These are phyloP conservation scores for Macrocentrus cingulum DNA, from an alignment of 1,140 invertebrate genomes.

Conservation along the genomic window DNA sequence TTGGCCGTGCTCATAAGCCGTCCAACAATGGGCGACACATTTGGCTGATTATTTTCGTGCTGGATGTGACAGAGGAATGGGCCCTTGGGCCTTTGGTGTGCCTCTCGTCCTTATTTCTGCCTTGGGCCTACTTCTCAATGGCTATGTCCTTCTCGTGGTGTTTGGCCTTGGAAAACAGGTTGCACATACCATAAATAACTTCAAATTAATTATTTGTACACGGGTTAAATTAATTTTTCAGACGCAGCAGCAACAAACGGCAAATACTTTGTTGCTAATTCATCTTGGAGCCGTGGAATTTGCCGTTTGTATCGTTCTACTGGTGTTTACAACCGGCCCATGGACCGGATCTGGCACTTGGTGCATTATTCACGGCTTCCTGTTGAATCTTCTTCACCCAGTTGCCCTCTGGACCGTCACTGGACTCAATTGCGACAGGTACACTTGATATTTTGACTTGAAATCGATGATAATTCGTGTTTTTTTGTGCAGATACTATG, in stretches of 20 bases:
- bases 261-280: constrained; percentile 68
- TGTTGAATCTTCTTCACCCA: constrained; percentile 72
- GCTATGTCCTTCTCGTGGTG: constrained; percentile 63
- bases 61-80: constrained; percentile 48
- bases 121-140: constrained; percentile 64
- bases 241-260: constrained; percentile 59
- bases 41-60: background rate
- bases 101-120: constrained; percentile 63
- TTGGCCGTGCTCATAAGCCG: too few species aligned
- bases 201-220: background rate
- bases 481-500: constrained; percentile 63
- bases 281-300: constrained; percentile 72
- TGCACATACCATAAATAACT: background rate
- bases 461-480: background rate
- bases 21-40: too few species aligned
- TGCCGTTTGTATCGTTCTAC: constrained; percentile 65
- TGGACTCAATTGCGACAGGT: constrained; percentile 75
- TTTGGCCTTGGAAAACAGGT: constrained; percentile 51
- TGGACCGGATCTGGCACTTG: constrained; percentile 59
- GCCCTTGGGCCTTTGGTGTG: constrained; percentile 62
- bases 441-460: too few species aligned
- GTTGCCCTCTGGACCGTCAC: constrained; percentile 78
- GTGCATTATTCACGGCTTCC: constrained; percentile 66
- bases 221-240: constrained; percentile 29
- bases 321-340: constrained; percentile 58